These are phyloP conservation scores for Diadegma fenestrale DNA, from an alignment of 2,888 invertebrate genomes.

Conservation along the genomic window DNA sequence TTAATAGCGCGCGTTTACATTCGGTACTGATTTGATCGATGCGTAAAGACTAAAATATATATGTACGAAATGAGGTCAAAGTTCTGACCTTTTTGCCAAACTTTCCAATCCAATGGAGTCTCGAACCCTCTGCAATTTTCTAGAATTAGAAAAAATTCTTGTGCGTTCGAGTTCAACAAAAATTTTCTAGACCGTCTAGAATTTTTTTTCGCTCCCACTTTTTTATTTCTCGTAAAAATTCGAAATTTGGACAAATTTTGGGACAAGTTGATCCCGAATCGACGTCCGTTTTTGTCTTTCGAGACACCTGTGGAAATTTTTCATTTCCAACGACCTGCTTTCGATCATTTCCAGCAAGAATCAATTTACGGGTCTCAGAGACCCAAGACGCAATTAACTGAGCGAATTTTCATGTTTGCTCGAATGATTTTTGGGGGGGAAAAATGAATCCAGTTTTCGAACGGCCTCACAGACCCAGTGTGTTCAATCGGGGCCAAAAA, in stretches of 20 bases:
- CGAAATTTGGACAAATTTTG: too few species aligned
- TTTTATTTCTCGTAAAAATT: not conserved
- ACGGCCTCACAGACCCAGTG: not conserved
- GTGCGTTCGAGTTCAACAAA: too few species aligned
- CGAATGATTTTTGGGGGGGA: not conserved
- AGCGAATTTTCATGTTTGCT: not conserved
- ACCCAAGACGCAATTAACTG: not conserved
- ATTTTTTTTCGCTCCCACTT: too few species aligned
- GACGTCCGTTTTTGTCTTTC: not conserved
- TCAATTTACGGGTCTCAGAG: not conserved
- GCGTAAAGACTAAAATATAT: slow-evolving; percentile 1
- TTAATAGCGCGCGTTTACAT: slow-evolving; percentile 27
- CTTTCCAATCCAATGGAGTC: not conserved
- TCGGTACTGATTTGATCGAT: slow-evolving; percentile 18
- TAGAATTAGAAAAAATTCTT: too few species aligned
- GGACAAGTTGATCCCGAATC: not conserved
- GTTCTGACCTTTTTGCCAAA: not conserved
- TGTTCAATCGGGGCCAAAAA: not conserved
- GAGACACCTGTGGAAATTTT: not conserved
- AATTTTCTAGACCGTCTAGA: too few species aligned
- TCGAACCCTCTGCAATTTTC: too few species aligned
- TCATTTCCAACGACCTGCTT: not conserved
- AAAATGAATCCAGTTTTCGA: not conserved
- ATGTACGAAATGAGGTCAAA: not conserved
- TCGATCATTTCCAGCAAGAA: not conserved